Base-by-base conservation (phyloP, 2,888 invertebrate species). In the Scaptodrosophila latifasciaeformis region DNA sequence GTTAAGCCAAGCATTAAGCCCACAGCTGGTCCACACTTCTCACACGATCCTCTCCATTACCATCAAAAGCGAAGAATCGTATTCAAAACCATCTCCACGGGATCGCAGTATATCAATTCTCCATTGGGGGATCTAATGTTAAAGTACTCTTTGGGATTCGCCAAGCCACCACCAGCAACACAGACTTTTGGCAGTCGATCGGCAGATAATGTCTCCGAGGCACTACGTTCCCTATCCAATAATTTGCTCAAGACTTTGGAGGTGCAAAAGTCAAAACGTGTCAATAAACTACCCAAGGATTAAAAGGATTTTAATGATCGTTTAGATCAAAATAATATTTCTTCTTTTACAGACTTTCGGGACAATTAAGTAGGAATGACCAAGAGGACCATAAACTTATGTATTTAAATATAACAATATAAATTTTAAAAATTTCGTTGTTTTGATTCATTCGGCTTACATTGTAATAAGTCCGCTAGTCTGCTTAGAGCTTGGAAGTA, bases 81-180 rank as follows among this genome's bases (percentile, higher is more conserved):
- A 3, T 79, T 82, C 45, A 75, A 70, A 45, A 84, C 83, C 1
- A 72, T 84, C 7, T 79, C 83, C 0, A 76, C 80, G 0, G 68
- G 81, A 0, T 75, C 81, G 0, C 83, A 85, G 48, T 82, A 82
- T 40, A 65, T 84, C 13, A 71, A 82, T 21, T 83, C 84, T 2
- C 84, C 85, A 24, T 61, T 84, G 24, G 84, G 82, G 0, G 84
- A 84, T 59, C 67, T 84, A 0, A 80, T 84, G 62, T 67, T 85
- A 1, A 83, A 79, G 47, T 80, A 82, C 34, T 83, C 84, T 12
- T 82, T 85, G 6, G 82, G 82, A 10, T 69, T 78, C 34, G 84
- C 84, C 12, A 78, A 76, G 39, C 80, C 78, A 10, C 29, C 45
- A 0, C 15, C 35, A 4, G 10, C 30, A 17, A 9, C 13, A 9